Conservation (phyloP, 2,797 vertebrate genomes). For the Spea hammondii region DNA sequence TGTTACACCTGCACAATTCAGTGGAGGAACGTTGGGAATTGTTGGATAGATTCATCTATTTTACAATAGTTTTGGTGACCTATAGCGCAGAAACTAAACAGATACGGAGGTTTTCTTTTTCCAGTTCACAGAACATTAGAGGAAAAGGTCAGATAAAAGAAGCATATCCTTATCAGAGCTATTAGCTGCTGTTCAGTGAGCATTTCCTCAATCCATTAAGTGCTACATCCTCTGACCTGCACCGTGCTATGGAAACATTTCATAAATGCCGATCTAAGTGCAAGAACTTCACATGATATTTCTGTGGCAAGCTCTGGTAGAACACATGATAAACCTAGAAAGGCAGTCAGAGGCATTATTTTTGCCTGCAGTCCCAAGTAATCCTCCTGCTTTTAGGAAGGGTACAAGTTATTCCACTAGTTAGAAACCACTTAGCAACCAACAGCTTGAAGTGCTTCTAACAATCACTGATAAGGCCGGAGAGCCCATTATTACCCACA, state of each 20-base stretch:
- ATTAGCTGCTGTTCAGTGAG: conserved; percentile 46
- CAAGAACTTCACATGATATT: conserved; percentile 52
- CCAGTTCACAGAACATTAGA: conserved; percentile 5
- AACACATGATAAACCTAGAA: conserved; percentile 46
- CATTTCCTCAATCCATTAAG: conserved; percentile 52
- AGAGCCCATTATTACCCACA: background rate
- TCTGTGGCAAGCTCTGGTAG: conserved; percentile 46
- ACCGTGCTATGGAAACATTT: conserved; percentile 56
- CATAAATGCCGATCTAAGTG: conserved; percentile 60
- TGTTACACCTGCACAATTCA: background rate
- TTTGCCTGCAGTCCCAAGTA: background rate
- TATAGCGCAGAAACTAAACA: conserved; percentile 11
- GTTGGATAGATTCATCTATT: background rate
- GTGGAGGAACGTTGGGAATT: background rate
- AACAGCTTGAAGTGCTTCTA: conserved; percentile 3
- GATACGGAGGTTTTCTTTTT: conserved; percentile 14
- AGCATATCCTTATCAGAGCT: conserved; percentile 39
- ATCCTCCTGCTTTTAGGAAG: conserved; percentile 2
- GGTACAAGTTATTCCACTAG: background rate
- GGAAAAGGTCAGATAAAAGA: conserved; percentile 42
- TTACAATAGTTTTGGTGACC: conserved; percentile 5
- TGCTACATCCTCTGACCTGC: conserved; percentile 53
- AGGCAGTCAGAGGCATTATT: conserved; percentile 12
- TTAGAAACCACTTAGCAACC: background rate
- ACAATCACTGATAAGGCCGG: background rate